Evolutionary conservation across 2,113 vertebrate genomes (phyloP), one percentile per base, ranked within the genome.

Genomic region (Syrmaticus mikado): DNA sequence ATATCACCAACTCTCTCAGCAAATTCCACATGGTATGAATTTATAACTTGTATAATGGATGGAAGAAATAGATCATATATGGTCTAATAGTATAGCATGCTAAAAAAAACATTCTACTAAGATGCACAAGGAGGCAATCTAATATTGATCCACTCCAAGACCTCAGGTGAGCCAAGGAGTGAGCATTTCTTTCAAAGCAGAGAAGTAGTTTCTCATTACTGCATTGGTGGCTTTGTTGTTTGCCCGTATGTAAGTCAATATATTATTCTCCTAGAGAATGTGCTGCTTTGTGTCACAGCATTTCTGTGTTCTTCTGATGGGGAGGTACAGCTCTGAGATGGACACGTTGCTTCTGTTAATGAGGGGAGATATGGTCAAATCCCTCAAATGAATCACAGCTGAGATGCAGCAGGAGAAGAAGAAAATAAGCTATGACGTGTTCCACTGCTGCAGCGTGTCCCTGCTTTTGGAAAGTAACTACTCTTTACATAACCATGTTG

Each of bases 1-100:
- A 81, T 88, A 91, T 90, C 52, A 43, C 46, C 30, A 83, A 77
- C 73, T 66, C 80, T n/a, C 85, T 83, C 55, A 64, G 68, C 68
- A 21, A 88, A 83, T 62, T 46, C 80, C 73, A 68, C 2, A 1
- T 21, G 65, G 46, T 78, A 24, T 78, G 73, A 88, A 94, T 88
- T 94, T 75, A 86, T 68, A 83, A 57, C 57, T 40, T 3, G 1
- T 70, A 30, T 62, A 66, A 65, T 40, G 73, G 48, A 89, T 50
- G 27, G 70, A 58, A 89, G 57, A 87, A 85, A 90, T 55, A 71
- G 13, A 93, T 70, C 72, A 45, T 48, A 66, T 2, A 1, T 34
- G 53, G 36, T 40, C 50, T 87, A 55, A 80, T 8, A 73, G 67
- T 5, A 82, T n/a, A 85, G 30, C 38, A 55, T 21, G 40, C 18